A percentile compares a stretch with the other conserved stretches of the same genome.
Conservation (phyloP, 2,888 invertebrate genomes). For the Agrotis clavis region DNA sequence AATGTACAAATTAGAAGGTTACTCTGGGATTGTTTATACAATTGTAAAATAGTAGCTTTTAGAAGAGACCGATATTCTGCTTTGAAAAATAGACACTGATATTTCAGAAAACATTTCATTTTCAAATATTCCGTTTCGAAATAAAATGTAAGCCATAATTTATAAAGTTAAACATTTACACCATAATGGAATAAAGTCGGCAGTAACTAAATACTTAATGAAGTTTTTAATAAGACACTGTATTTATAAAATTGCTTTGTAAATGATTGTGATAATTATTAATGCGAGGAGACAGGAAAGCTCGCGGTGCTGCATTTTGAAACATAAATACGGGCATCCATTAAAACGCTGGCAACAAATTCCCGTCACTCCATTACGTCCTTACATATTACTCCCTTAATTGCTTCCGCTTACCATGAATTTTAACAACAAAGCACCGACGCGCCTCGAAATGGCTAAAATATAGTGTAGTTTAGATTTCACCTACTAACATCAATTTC, state of each 20-base stretch:
- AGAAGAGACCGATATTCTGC: not conserved
- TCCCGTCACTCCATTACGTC: slow-evolving; percentile 87
- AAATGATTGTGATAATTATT: slow-evolving; percentile 77
- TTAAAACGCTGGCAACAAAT: slow-evolving; percentile 86
- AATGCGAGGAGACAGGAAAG: slow-evolving; percentile 74
- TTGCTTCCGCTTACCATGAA: slow-evolving; percentile 88
- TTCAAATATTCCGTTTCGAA: slow-evolving; percentile 17
- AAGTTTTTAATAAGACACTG: slow-evolving; percentile 58
- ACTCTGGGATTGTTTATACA: not conserved
- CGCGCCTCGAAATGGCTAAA: slow-evolving; percentile 83
- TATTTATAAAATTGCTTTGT: slow-evolving; percentile 67
- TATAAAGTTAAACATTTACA: slow-evolving; percentile 40
- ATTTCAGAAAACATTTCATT: not conserved
- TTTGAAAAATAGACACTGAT: slow-evolving; percentile 2
- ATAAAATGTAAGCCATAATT: slow-evolving; percentile 9
- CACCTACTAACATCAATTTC: slow-evolving; percentile 86
- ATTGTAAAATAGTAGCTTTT: not conserved
- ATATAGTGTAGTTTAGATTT: slow-evolving; percentile 86
- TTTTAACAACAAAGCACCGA: slow-evolving; percentile 87
- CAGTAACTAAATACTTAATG: slow-evolving; percentile 57
- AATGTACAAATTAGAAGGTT: slow-evolving; percentile 35
- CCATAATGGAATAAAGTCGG: slow-evolving; percentile 16
- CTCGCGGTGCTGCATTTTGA: slow-evolving; percentile 80
- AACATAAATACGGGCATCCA: slow-evolving; percentile 84
- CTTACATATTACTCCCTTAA: slow-evolving; percentile 87